These are phyloP conservation scores for Vanessa atalanta DNA, from an alignment of 1,140 invertebrate genomes.

Conservation along the genomic window DNA sequence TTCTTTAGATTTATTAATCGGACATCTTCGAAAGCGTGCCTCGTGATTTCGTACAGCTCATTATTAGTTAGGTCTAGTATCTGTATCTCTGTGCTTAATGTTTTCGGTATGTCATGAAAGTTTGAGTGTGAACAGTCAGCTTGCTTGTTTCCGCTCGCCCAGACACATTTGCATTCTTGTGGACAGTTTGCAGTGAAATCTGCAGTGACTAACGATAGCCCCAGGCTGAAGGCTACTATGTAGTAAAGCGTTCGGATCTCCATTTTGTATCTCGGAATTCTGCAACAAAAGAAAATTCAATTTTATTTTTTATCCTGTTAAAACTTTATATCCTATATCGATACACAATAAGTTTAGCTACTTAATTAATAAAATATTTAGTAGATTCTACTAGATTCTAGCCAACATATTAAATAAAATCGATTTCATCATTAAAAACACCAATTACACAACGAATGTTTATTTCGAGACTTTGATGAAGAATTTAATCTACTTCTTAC, in stretches of 20 bases:
- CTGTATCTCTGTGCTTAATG: conserved; percentile 88
- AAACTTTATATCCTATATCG: background rate
- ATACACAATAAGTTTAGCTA: too few species aligned
- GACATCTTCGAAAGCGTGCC: conserved; percentile 86
- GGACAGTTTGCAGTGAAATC: conserved; percentile 77
- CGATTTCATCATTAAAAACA: too few species aligned
- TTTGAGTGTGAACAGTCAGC: conserved; percentile 88
- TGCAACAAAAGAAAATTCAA: conserved; percentile 56
- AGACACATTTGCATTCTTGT: conserved; percentile 86
- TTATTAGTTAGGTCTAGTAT: conserved; percentile 89
- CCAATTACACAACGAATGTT: background rate
- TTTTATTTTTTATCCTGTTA: conserved; percentile 5
- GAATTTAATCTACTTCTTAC: conserved; percentile 4
- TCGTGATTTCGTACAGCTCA: conserved; percentile 83
- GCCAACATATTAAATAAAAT: too few species aligned
- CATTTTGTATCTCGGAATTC: conserved; percentile 57
- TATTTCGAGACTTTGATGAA: background rate
- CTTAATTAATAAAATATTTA: too few species aligned
- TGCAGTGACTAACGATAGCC: conserved; percentile 48
- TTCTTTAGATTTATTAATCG: conserved; percentile 90
- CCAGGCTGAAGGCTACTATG: conserved; percentile 46
- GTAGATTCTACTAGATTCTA: too few species aligned
- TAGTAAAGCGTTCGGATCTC: conserved; percentile 47
- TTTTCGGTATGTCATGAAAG: conserved; percentile 85
- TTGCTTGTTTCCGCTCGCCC: conserved; percentile 89